Conservation (phyloP, 92 coral and sea anemone genomes). For the Hydrozoanthus gracilis region DNA sequence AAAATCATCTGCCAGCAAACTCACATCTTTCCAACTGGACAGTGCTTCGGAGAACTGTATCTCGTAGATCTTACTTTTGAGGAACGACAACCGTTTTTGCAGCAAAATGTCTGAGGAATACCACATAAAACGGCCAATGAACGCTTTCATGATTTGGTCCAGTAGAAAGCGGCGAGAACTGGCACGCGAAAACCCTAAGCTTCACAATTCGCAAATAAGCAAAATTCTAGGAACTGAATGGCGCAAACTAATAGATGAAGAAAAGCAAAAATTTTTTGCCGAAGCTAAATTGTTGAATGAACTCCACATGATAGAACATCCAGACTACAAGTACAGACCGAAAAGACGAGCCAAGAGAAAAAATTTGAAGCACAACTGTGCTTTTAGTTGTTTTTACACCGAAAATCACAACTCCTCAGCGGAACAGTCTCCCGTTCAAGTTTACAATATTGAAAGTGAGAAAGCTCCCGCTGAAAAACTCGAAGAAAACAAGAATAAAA, state of each 20-base stretch:
- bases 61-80: neutral
- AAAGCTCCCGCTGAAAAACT: constrained; percentile 11
- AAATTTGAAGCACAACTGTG: constrained; percentile 45
- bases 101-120: constrained; percentile 43
- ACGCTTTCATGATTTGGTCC: constrained; percentile 93
- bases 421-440: constrained; percentile 21
- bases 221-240: constrained; percentile 87
- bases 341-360: constrained; percentile 74
- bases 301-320: constrained; percentile 88
- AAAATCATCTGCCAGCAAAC: neutral
- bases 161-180: constrained; percentile 82
- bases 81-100: neutral
- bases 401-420: constrained; percentile 21
- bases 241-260: constrained; percentile 74
- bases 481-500: constrained; percentile 8
- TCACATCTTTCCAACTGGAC: neutral
- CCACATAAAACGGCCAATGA: constrained; percentile 87
- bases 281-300: constrained; percentile 86
- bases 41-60: too few relatives aligned
- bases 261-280: constrained; percentile 87
- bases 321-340: constrained; percentile 88
- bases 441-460: constrained; percentile 11
- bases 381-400: constrained; percentile 13
- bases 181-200: constrained; percentile 80
- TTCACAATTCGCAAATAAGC: constrained; percentile 89